These are phyloP conservation scores for Ptychodera flava DNA, from an alignment of 35 echinoderm and acorn worm species.

Conservation along the genomic window DNA sequence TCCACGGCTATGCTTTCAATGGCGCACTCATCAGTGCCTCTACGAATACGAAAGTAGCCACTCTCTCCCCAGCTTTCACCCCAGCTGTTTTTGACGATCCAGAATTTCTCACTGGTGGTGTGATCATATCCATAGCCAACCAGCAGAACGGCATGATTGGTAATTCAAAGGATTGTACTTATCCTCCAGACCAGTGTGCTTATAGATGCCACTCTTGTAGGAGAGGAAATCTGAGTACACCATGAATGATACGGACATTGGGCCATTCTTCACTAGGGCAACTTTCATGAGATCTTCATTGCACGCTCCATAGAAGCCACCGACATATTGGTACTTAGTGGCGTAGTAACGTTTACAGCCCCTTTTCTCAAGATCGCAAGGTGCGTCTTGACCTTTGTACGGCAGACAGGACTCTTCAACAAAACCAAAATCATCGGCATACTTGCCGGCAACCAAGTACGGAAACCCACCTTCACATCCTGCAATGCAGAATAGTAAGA, in stretches of 20 bases:
- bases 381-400: conserved; percentile 55
- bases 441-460: conserved; percentile 88
- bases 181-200: conserved; percentile 48
- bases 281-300: conserved; percentile 85
- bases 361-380: conserved; percentile 38
- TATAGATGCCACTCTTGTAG: conserved; percentile 79
- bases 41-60: conserved; percentile 73
- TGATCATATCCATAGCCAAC: conserved; percentile 78
- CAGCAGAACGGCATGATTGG: conserved; percentile 78
- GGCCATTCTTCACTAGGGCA: conserved; percentile 91
- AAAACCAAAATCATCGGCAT: conserved; percentile 89
- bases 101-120: conserved; percentile 61
- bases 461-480: conserved; percentile 92
- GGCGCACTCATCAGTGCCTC: conserved; percentile 73
- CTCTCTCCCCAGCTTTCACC: conserved; percentile 69
- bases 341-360: conserved; percentile 76
- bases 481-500: background rate
- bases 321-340: conserved; percentile 83
- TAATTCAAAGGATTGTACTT: conserved; percentile 79
- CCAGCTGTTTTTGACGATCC: conserved; percentile 97
- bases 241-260: conserved; percentile 70
- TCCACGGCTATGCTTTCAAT: conserved; percentile 91
- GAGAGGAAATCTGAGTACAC: conserved; percentile 65
- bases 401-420: conserved; percentile 78
- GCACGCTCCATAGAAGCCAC: conserved; percentile 91